Conservation (phyloP, 2,888 invertebrate genomes). For the Eilema griseolum region DNA sequence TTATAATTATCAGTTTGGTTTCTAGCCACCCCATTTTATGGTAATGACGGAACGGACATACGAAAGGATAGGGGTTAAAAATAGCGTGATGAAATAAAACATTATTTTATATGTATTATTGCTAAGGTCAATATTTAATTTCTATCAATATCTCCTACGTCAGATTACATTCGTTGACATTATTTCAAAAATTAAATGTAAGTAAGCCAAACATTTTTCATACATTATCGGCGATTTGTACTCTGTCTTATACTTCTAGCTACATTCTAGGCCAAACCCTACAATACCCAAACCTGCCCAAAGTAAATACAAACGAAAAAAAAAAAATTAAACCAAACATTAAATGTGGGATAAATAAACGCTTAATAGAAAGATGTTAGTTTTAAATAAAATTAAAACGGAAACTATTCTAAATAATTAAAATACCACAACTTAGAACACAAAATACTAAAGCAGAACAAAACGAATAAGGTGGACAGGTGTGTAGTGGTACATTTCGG, state of each 20-base stretch:
- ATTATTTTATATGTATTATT: conserved; percentile 81
- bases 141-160: conserved; percentile 86
- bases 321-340: conserved; percentile 69
- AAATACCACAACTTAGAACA: conserved; percentile 68
- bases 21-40: neutral
- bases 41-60: neutral
- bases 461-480: conserved; percentile 65
- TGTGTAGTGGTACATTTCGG: conserved; percentile 69
- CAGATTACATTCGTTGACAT: conserved; percentile 88
- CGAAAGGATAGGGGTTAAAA: neutral
- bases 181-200: conserved; percentile 84
- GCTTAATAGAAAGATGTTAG: conserved; percentile 77
- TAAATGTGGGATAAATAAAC: conserved; percentile 75
- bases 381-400: conserved; percentile 72
- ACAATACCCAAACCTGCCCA: conserved; percentile 87
- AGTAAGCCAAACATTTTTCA: conserved; percentile 84
- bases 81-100: conserved; percentile 66
- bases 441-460: conserved; percentile 65
- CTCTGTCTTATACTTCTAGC: conserved; percentile 86
- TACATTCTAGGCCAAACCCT: conserved; percentile 87
- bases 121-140: conserved; percentile 87
- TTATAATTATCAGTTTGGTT: neutral
- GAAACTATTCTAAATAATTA: conserved; percentile 81
- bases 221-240: conserved; percentile 85
- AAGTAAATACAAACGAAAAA: conserved; percentile 75